Evolutionary conservation across 2,797 vertebrate genomes (phyloP).

Genomic region (Limosa lapponica): DNA sequence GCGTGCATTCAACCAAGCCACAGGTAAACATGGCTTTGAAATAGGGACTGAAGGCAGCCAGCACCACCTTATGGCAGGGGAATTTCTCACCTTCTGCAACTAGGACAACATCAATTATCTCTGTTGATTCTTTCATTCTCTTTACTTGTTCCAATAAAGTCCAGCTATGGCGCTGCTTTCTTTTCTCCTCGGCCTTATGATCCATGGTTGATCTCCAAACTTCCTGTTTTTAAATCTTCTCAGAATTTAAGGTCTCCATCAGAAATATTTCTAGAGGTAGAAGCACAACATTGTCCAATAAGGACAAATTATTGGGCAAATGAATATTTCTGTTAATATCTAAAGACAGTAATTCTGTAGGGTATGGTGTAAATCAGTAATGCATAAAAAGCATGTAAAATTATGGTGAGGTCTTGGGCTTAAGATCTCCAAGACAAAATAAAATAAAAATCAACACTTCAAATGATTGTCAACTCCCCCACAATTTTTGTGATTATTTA

Average conservation of each 20-base stretch:
- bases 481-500: neutral
- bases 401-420: neutral
- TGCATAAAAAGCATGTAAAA: neutral
- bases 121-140: slow-evolving; percentile 87
- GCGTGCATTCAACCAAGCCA: slow-evolving; percentile 89
- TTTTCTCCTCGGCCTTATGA: slow-evolving; percentile 56
- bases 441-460: neutral
- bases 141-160: slow-evolving; percentile 86
- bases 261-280: slow-evolving; percentile 35
- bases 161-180: slow-evolving; percentile 81
- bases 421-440: neutral
- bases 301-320: neutral
- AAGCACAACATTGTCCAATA: neutral
- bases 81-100: slow-evolving; percentile 91
- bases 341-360: neutral
- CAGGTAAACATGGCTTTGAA: slow-evolving; percentile 98
- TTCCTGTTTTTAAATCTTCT: slow-evolving; percentile 1
- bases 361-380: neutral
- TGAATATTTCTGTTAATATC: neutral
- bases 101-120: slow-evolving; percentile 92
- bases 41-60: slow-evolving; percentile 97
- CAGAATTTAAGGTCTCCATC: slow-evolving; percentile 6
- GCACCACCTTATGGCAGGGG: slow-evolving; percentile 91
- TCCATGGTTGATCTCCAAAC: slow-evolving; percentile 62
- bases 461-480: neutral